Percentiles rank a stretch among this genome's conserved stretches.
phyloP scores from a whole-genome alignment of 2,888 invertebrate species.

The Bruchidius siliquastri region DNA sequence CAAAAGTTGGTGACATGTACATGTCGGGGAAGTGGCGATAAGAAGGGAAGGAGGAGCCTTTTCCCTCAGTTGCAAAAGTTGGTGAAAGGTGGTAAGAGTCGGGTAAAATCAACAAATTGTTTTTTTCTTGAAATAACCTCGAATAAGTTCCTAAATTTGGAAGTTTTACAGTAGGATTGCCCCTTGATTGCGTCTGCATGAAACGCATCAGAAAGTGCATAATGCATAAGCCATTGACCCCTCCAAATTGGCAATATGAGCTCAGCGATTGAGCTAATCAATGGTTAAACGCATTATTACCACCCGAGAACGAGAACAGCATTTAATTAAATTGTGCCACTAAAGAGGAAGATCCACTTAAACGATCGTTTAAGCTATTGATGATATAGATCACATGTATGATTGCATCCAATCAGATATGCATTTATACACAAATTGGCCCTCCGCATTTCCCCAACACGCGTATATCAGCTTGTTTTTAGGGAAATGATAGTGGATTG shows the following conservation, averaged over 20 bases:
- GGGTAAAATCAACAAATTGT: no score
- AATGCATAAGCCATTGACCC: not conserved
- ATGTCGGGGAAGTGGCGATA: no score
- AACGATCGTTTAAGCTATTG: not conserved
- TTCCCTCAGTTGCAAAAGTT: no score
- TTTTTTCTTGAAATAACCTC: no score
- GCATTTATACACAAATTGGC: not conserved
- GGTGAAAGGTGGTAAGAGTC: no score
- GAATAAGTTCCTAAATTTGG: no score
- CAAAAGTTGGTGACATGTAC: no score
- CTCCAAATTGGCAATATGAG: not conserved
- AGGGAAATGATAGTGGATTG: not conserved
- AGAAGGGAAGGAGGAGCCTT: no score
- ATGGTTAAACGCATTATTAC: not conserved
- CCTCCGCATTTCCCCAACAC: not conserved
- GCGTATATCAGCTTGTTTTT: not conserved
- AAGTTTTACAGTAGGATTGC: no score
- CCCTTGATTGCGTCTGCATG: not conserved
- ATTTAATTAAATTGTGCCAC: not conserved
- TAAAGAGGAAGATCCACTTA: not conserved
- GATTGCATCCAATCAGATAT: not conserved
- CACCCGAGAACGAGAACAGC: not conserved
- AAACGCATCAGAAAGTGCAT: not conserved
- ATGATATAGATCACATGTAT: not conserved
- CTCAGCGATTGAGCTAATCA: not conserved